phyloP scores from a whole-genome alignment of 1,140 invertebrate species.

The Cydia strobilella region DNA sequence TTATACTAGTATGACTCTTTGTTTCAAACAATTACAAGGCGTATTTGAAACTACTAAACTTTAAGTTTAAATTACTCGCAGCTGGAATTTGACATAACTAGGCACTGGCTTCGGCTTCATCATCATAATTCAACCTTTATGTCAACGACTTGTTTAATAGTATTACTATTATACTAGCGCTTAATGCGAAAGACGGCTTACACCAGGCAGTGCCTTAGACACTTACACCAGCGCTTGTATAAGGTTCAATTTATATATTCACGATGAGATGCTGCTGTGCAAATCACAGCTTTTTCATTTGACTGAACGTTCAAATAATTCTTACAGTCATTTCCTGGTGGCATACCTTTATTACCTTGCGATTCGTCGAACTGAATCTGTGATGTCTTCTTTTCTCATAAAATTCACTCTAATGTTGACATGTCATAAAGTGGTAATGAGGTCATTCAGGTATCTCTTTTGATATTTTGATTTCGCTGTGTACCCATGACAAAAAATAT shows the following conservation, averaged over 20 bases:
- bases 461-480: too few species aligned
- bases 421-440: too few species aligned
- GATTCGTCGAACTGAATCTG: too few species aligned
- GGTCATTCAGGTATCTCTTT: too few species aligned
- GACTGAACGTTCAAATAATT: too few species aligned
- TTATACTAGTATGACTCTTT: not conserved
- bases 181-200: not conserved
- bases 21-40: not conserved
- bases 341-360: too few species aligned
- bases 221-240: not conserved
- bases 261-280: not conserved
- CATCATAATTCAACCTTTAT: constrained; percentile 4
- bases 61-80: not conserved
- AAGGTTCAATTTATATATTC: not conserved
- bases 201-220: not conserved
- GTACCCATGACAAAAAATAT: too few species aligned
- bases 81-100: not conserved
- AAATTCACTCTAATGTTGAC: too few species aligned
- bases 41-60: not conserved
- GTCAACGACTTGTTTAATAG: not conserved
- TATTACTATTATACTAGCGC: not conserved
- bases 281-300: not conserved
- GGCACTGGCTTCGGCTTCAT: not conserved
- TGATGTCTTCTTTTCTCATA: too few species aligned
- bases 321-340: too few species aligned